Base-by-base conservation (phyloP, 2,113 vertebrate genomes). In the Toxotes chatareus region DNA sequence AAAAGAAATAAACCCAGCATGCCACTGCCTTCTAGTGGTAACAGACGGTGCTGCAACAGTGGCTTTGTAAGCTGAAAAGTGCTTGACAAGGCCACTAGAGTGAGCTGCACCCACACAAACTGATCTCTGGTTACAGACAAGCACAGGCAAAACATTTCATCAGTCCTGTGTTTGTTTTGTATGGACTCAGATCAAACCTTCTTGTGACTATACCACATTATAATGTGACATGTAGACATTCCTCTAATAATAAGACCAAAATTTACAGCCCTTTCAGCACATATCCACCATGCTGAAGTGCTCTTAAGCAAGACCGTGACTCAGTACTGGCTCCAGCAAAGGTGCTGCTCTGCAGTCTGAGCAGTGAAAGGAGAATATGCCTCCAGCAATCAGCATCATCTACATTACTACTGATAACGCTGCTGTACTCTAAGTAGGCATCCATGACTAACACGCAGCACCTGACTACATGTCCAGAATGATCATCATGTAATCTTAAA, bases 391-490 rank as follows among this genome's bases (percentile, higher is more conserved):
- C 14, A 47, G 14, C 8, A 19, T 42, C 2, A 81, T 27, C 44
- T 38, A 4, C 34, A 19, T 51, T 17, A 55, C 46, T 38, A 75
- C 55, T 59, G 60, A 21, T 59, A 55, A 49, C 19, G 12, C 11
- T 67, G 16, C 7, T 32, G 14, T 14, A 47, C n/a, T 70, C 5
- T 36, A 19, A 40, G 2, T 1, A 27, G 27, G 27, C 27, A 27
- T 27, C 27, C 8, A 75, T 89, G 76, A 89, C 57, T 56, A 87
- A 81, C 51, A 34, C 19, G 61, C 38, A 57, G 73, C 79, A 88
- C 72, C 73, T 84, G 82, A 87, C 79, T 63, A 4, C 42, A 80
- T 79, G 74, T 90, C 72, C 31, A 14, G 3, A 64, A 1, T 59
- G 56, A 69, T 59, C 49, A 53, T 73, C 61, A 77, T 23, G 17